Conservation (phyloP, 2,888 invertebrate genomes). For the Spodoptera littoralis region DNA sequence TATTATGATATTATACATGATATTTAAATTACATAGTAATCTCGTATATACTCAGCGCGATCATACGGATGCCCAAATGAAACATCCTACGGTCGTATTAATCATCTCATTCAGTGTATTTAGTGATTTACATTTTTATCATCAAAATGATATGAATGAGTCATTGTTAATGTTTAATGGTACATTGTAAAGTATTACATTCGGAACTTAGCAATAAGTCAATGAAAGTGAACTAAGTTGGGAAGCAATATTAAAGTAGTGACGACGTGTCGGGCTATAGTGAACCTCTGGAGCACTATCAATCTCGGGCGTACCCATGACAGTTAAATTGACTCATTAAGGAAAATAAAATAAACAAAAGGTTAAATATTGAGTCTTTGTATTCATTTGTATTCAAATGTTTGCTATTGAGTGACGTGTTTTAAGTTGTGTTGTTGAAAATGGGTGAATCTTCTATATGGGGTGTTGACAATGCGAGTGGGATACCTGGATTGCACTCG, state of each 20-base stretch:
- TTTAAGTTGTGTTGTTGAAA: constrained; percentile 31
- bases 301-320: constrained; percentile 68
- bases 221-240: constrained; percentile 27
- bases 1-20: constrained; percentile 35
- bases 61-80: constrained; percentile 24
- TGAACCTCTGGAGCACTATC: constrained; percentile 61
- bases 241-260: constrained; percentile 50
- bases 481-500: constrained; percentile 57
- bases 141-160: constrained; percentile 37
- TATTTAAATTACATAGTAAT: constrained; percentile 29
- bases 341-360: constrained; percentile 73
- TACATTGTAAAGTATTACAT: constrained; percentile 31
- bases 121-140: constrained; percentile 38
- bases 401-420: constrained; percentile 59
- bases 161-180: constrained; percentile 38
- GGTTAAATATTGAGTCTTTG: constrained; percentile 54
- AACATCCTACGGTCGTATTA: constrained; percentile 28
- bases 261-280: constrained; percentile 31
- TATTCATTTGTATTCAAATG: constrained; percentile 72
- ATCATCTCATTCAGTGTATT: constrained; percentile 39
- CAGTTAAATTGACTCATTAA: constrained; percentile 78
- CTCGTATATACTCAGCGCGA: constrained; percentile 50
- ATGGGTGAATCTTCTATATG: constrained; percentile 41
- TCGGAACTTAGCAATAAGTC: constrained; percentile 33
- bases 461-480: constrained; percentile 34